Percentiles rank a stretch among this genome's conserved stretches.
These are phyloP conservation scores for Megamerina dolium DNA, from an alignment of 2,888 invertebrate species.

Conservation along the genomic window DNA sequence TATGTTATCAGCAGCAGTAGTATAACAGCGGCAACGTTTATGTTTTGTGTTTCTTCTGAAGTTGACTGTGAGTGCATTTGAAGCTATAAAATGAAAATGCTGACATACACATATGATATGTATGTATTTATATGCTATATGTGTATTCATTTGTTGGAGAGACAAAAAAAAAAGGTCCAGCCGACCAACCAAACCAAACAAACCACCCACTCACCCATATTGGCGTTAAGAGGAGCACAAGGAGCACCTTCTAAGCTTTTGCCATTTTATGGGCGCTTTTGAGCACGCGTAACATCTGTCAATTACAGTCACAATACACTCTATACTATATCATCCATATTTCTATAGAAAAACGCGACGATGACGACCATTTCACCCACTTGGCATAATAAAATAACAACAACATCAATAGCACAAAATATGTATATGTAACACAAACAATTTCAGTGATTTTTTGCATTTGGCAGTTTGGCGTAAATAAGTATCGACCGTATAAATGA, in stretches of 20 bases:
- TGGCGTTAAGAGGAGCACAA: no score
- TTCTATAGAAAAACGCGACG: constrained; percentile 4
- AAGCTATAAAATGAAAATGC: constrained; percentile 32
- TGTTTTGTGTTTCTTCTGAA: constrained; percentile 15
- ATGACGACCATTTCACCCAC: no score
- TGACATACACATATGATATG: constrained; percentile 6
- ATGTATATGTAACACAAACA: no score
- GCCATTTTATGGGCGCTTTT: constrained; percentile 26
- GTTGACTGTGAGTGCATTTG: constrained; percentile 29
- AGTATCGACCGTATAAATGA: no score
- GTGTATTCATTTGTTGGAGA: not conserved
- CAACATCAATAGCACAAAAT: constrained; percentile 11
- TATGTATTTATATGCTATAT: not conserved
- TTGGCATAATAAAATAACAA: no score
- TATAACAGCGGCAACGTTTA: constrained; percentile 6
- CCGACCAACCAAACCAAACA: no score
- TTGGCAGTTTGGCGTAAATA: no score
- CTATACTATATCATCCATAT: not conserved
- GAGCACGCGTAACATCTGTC: constrained; percentile 45
- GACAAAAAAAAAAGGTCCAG: no score
- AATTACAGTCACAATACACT: constrained; percentile 34
- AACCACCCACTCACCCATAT: not conserved
- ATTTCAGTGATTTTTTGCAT: constrained; percentile 10
- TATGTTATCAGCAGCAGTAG: not conserved
- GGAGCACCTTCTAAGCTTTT: not conserved